Percentiles rank a stretch among this genome's conserved stretches.
phyloP scores from a whole-genome alignment of 2,888 invertebrate species.

The Phanerotoma sp. region DNA sequence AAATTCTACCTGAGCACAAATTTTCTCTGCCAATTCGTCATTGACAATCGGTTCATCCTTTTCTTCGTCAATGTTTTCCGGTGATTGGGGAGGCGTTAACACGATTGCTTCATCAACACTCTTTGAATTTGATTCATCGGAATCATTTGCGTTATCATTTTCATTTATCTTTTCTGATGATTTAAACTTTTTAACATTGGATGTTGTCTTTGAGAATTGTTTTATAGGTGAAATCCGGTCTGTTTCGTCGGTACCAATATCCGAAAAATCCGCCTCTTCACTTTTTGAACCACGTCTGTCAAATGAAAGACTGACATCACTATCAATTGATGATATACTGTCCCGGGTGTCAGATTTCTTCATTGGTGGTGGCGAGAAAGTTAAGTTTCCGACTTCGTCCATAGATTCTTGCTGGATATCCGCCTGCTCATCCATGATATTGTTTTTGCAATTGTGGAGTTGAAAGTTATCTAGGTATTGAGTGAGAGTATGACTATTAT shows the following conservation, averaged over 20 bases:
- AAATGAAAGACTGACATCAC: slow-evolving; percentile 63
- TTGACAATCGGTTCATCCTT: slow-evolving; percentile 60
- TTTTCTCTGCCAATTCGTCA: slow-evolving; percentile 76
- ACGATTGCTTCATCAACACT: neutral
- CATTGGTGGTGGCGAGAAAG: slow-evolving; percentile 57
- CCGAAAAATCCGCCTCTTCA: slow-evolving; percentile 64
- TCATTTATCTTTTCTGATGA: neutral
- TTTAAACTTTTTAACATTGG: neutral
- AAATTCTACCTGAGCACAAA: slow-evolving; percentile 88
- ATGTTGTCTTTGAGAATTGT: neutral
- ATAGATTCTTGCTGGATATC: slow-evolving; percentile 51
- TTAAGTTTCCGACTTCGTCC: slow-evolving; percentile 51
- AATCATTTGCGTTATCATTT: neutral
- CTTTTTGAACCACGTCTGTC: slow-evolving; percentile 60
- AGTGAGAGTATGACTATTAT: neutral
- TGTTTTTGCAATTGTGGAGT: neutral
- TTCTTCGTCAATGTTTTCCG: slow-evolving; percentile 17
- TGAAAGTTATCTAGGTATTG: neutral
- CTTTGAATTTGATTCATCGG: neutral
- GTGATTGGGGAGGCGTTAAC: slow-evolving; percentile 1
- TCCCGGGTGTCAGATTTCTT: slow-evolving; percentile 63
- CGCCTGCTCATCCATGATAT: slow-evolving; percentile 44
- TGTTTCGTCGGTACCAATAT: slow-evolving; percentile 68
- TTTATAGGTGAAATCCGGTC: neutral
- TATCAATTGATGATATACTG: slow-evolving; percentile 66